Evolutionary conservation across 2,888 invertebrate species (phyloP).

Genomic region (Caenorhabditis uteleia): DNA sequence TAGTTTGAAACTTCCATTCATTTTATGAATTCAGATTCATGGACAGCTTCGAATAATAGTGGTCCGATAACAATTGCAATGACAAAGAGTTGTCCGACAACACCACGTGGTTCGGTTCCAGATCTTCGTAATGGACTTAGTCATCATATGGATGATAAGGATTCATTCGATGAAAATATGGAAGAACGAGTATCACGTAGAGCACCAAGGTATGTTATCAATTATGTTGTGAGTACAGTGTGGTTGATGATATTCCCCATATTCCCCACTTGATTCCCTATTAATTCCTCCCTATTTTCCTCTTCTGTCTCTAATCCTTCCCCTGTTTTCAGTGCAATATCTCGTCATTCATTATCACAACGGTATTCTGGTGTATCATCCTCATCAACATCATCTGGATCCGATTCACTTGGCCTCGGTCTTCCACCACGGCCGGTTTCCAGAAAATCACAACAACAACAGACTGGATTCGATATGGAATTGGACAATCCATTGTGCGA

Average conservation of each 20-base stretch:
- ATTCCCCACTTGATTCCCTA: too few relatives aligned
- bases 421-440: conserved; percentile 38
- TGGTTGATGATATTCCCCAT: too few relatives aligned
- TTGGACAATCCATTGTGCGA: conserved; percentile 26
- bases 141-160: conserved; percentile 22
- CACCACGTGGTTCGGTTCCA: conserved; percentile 66
- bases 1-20: neutral
- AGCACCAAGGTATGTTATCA: conserved; percentile 40
- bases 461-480: conserved; percentile 16
- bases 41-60: conserved; percentile 51
- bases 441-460: conserved; percentile 25
- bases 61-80: conserved; percentile 32
- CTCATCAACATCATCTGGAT: conserved; percentile 36
- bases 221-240: too few relatives aligned
- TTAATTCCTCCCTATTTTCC: too few relatives aligned
- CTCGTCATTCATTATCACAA: conserved; percentile 32
- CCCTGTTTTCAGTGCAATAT: conserved; percentile 26
- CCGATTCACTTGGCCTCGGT: conserved; percentile 37
- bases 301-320: conserved; percentile 1
- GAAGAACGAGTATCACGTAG: conserved; percentile 30
- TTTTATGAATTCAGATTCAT: conserved; percentile 40
- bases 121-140: conserved; percentile 61
- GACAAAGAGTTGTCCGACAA: conserved; percentile 64
- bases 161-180: conserved; percentile 27
- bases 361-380: conserved; percentile 46